phyloP scores from a whole-genome alignment of 2,888 invertebrate genomes.

The Heliconius ethilla region DNA sequence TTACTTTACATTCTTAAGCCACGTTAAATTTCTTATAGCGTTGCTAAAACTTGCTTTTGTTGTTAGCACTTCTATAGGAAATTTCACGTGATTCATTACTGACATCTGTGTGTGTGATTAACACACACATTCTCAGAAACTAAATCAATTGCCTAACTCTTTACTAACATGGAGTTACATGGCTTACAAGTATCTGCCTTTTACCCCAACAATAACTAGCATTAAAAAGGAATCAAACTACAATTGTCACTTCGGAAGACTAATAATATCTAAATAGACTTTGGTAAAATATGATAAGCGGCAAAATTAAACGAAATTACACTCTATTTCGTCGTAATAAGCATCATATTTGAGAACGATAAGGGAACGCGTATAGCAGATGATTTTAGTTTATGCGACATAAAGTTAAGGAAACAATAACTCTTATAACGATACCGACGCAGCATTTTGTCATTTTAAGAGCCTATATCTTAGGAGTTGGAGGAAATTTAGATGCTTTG shows the following conservation, averaged over 20 bases:
- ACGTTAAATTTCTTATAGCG: no score
- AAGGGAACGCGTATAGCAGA: neutral
- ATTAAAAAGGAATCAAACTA: constrained; percentile 12
- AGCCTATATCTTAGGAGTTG: constrained; percentile 17
- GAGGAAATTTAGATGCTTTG: constrained; percentile 6
- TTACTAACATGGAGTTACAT: no score
- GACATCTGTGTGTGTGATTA: no score
- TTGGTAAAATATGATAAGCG: neutral
- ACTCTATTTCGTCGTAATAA: neutral
- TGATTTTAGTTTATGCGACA: constrained; percentile 39
- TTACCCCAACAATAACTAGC: neutral
- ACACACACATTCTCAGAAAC: no score
- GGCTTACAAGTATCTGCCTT: no score
- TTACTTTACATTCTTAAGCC: no score
- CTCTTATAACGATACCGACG: constrained; percentile 19
- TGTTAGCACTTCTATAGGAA: no score
- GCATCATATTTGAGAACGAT: neutral
- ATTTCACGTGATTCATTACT: no score
- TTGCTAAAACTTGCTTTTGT: no score
- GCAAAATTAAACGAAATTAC: neutral
- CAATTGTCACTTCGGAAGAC: constrained; percentile 11
- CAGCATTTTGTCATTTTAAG: constrained; percentile 21
- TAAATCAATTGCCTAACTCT: no score
- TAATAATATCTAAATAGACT: constrained; percentile 16
- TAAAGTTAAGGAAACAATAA: constrained; percentile 42